These are phyloP conservation scores for Apamea sordens DNA, from an alignment of 2,888 invertebrate species.

Conservation along the genomic window DNA sequence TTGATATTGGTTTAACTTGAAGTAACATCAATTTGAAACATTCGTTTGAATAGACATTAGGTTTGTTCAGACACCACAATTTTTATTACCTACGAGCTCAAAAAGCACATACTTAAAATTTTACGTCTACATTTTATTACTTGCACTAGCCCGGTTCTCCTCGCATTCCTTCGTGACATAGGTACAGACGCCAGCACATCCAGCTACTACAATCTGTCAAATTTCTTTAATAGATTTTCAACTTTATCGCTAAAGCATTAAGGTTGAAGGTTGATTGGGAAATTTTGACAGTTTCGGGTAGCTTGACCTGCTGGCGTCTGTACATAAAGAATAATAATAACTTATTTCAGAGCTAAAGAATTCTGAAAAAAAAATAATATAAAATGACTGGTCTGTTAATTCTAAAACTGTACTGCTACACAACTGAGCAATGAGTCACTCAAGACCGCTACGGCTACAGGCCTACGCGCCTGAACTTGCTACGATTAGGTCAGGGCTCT, in stretches of 20 bases:
- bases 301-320: no score
- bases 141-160: background rate
- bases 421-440: slow-evolving; percentile 26
- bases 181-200: no score
- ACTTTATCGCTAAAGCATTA: no score
- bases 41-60: no score
- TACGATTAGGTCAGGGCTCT: slow-evolving; percentile 31
- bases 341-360: background rate
- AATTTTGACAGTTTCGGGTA: no score
- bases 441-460: slow-evolving; percentile 11
- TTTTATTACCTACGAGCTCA: background rate
- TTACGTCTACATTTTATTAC: slow-evolving; percentile 1
- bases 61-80: background rate
- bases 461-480: slow-evolving; percentile 43
- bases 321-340: slow-evolving; percentile 7
- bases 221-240: no score
- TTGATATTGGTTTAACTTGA: no score
- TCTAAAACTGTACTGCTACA: slow-evolving; percentile 10
- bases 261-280: no score
- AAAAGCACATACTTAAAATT: background rate
- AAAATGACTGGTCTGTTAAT: background rate
- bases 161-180: slow-evolving; percentile 2
- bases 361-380: background rate
- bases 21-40: no score
- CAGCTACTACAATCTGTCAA: no score